These are phyloP conservation scores for Elgaria multicarinata DNA, from an alignment of 2,113 vertebrate species.

Conservation along the genomic window DNA sequence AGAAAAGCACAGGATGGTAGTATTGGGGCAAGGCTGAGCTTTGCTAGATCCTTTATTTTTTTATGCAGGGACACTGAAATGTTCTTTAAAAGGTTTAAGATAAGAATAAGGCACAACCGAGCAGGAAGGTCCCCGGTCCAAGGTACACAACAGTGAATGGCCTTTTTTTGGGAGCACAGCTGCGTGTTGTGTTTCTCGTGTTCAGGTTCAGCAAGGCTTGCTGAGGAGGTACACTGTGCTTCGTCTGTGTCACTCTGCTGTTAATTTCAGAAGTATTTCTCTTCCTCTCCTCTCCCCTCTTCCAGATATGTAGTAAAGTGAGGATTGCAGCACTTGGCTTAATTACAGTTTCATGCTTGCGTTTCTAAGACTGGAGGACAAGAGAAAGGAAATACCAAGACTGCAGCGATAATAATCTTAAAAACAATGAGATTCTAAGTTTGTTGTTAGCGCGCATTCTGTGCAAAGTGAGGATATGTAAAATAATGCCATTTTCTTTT, in stretches of 20 bases:
- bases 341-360: constrained; percentile 4
- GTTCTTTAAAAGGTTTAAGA: not conserved
- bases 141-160: no score
- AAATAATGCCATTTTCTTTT: not conserved
- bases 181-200: no score
- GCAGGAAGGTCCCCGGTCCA: not conserved
- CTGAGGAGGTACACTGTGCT: not conserved
- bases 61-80: not conserved
- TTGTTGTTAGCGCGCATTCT: not conserved
- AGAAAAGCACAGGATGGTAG: not conserved
- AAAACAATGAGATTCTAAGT: no score
- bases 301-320: not conserved
- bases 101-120: not conserved
- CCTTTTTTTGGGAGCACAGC: not conserved
- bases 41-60: not conserved
- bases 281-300: not conserved
- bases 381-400: not conserved
- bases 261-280: not conserved
- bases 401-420: not conserved
- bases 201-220: not conserved
- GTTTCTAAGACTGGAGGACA: not conserved
- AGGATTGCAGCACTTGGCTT: not conserved
- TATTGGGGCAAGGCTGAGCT: not conserved
- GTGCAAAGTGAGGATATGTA: not conserved
- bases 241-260: not conserved